A percentile compares a stretch with the other conserved stretches of the same genome.
These are phyloP conservation scores for Leptosomus discolor DNA, from an alignment of 2,113 vertebrate genomes.

Conservation along the genomic window DNA sequence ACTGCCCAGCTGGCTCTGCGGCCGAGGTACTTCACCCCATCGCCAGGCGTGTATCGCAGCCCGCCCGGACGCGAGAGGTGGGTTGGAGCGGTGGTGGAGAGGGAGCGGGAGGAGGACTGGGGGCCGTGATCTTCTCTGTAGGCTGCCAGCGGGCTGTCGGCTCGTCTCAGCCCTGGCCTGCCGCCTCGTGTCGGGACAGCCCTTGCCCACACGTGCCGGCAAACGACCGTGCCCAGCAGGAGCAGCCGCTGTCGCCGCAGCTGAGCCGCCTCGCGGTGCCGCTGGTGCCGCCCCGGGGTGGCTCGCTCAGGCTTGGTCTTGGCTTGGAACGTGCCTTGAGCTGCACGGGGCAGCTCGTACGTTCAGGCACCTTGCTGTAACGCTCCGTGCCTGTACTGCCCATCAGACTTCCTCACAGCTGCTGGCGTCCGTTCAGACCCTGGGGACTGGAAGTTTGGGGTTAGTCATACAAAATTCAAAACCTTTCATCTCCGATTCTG, in stretches of 20 bases:
- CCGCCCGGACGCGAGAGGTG: not conserved
- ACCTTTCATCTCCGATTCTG: too few species aligned
- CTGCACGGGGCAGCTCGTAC: not conserved
- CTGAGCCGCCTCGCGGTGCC: too few species aligned
- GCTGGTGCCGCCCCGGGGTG: too few species aligned
- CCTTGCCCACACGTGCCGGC: not conserved
- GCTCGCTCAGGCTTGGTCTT: too few species aligned
- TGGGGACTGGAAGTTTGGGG: not conserved
- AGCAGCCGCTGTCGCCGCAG: too few species aligned
- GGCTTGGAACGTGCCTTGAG: not conserved
- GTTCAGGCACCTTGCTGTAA: not conserved
- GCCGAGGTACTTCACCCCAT: not conserved
- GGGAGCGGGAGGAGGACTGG: not conserved
- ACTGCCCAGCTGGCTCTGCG: not conserved
- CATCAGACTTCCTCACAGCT: not conserved
- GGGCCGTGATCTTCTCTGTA: not conserved
- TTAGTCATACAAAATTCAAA: not conserved
- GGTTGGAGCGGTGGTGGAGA: not conserved
- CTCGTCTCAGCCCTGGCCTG: not conserved
- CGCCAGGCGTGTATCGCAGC: not conserved
- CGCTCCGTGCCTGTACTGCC: not conserved
- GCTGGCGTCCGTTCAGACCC: not conserved
- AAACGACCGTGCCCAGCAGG: rapidly evolving
- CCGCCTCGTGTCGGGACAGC: not conserved
- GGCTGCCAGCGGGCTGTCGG: not conserved